phyloP scores from a whole-genome alignment of 2,113 vertebrate species.

The Gallinago paraguaiae region DNA sequence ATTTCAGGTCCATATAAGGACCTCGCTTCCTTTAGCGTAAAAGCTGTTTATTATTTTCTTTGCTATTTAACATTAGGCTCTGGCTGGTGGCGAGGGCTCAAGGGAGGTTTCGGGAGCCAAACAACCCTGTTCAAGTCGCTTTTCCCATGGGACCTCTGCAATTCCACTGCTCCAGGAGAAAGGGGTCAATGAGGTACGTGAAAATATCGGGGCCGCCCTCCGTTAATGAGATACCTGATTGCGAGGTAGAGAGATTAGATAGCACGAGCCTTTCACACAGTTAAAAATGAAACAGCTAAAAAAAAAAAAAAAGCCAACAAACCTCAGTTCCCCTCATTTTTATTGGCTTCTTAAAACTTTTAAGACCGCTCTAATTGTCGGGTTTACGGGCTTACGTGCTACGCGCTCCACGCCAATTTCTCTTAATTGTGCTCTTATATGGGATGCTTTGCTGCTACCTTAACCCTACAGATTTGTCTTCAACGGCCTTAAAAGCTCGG shows the following conservation, averaged over 20 bases:
- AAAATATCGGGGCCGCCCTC: neutral
- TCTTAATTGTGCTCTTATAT: conserved; percentile 12
- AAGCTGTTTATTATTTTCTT: conserved; percentile 47
- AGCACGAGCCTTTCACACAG: neutral
- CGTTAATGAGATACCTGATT: neutral
- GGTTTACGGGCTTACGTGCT: neutral
- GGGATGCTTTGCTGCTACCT: neutral
- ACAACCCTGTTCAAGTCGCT: neutral
- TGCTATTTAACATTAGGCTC: conserved; percentile 18
- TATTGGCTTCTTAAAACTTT: neutral
- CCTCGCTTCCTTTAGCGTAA: conserved; percentile 20
- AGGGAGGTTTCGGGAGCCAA: neutral
- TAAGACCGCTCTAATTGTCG: neutral
- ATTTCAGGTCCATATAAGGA: conserved; percentile 32
- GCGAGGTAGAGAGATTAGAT: neutral
- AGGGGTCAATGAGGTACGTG: neutral
- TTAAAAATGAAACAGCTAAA: neutral
- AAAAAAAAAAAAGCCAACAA: neutral
- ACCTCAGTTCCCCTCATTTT: neutral
- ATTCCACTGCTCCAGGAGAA: neutral
- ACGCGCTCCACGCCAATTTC: neutral
- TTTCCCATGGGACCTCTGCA: neutral
- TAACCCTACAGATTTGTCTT: conserved; percentile 35
- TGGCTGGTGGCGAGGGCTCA: neutral
- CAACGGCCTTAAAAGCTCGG: neutral